phyloP scores from a whole-genome alignment of 2,888 invertebrate genomes.

The Drosophila cyrtoloma region DNA sequence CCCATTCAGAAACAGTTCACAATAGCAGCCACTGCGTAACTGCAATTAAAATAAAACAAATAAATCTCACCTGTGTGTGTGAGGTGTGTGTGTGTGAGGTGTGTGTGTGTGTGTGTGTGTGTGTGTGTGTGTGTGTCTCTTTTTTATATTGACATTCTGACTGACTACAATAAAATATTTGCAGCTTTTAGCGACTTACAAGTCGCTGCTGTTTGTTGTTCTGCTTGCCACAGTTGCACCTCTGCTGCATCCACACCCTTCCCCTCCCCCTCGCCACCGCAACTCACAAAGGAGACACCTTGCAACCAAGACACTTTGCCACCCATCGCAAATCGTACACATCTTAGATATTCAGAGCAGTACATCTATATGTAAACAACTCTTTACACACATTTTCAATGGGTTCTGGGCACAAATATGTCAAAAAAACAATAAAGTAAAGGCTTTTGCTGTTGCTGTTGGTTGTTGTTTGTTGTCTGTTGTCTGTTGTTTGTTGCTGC shows the following conservation, averaged over 20 bases:
- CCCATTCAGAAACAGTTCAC: no score
- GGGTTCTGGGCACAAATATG: neutral
- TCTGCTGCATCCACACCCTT: conserved; percentile 1
- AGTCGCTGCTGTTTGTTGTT: conserved; percentile 4
- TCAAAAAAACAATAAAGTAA: conserved; percentile 8
- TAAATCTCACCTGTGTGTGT: conserved; percentile 28
- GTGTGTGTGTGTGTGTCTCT: conserved; percentile 13
- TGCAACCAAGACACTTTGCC: conserved; percentile 26
- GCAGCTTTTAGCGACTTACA: conserved; percentile 25
- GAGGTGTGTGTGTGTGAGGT: neutral
- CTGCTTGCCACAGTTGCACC: conserved; percentile 24
- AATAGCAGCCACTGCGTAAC: neutral
- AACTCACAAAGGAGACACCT: conserved; percentile 31
- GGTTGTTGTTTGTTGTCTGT: conserved; percentile 17
- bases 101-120: neutral
- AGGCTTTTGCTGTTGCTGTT: conserved; percentile 8
- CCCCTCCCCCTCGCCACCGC: neutral
- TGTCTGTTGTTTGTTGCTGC: conserved; percentile 29
- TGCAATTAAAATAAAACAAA: neutral
- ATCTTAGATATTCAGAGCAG: neutral
- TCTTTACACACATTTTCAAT: neutral
- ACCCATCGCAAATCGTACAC: neutral
- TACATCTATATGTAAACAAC: neutral
- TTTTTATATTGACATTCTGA: conserved; percentile 25
- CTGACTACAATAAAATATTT: conserved; percentile 59